Evolutionary conservation across 2,888 invertebrate genomes (phyloP).

Genomic region (Brachynemurus nebulosus): DNA sequence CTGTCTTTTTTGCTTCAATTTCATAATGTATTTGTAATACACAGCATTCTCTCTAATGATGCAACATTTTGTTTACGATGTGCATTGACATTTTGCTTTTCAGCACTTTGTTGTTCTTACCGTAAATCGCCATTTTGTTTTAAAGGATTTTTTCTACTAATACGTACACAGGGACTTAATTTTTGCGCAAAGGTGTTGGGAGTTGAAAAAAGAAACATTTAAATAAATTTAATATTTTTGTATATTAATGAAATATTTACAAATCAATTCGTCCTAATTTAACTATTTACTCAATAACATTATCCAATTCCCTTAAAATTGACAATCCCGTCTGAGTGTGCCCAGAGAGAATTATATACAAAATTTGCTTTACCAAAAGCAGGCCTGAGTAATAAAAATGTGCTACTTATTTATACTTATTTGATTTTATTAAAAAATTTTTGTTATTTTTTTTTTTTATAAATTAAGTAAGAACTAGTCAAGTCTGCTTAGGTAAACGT

Average conservation of each 20-base stretch:
- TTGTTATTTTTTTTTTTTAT: background rate
- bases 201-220: background rate
- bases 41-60: too few relatives aligned
- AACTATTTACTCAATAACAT: constrained; percentile 9
- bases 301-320: constrained; percentile 12
- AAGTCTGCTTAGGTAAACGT: background rate
- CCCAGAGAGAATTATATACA: constrained; percentile 3
- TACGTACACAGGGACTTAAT: too few relatives aligned
- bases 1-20: too few relatives aligned
- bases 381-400: constrained; percentile 4
- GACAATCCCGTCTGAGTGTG: constrained; percentile 6
- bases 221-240: constrained; percentile 3
- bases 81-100: too few relatives aligned
- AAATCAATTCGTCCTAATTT: constrained; percentile 31
- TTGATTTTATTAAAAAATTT: background rate
- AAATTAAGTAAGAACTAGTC: constrained; percentile 1
- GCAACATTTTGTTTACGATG: too few relatives aligned
- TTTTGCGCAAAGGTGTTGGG: too few relatives aligned
- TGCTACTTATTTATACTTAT: background rate
- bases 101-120: too few relatives aligned
- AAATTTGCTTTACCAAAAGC: constrained; percentile 3
- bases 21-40: too few relatives aligned
- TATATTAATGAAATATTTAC: constrained; percentile 37
- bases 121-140: too few relatives aligned
- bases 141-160: too few relatives aligned